Percentiles rank a stretch among this genome's conserved stretches.
phyloP scores from a whole-genome alignment of 2,888 invertebrate genomes.

The Pachymerium ferrugineum region DNA sequence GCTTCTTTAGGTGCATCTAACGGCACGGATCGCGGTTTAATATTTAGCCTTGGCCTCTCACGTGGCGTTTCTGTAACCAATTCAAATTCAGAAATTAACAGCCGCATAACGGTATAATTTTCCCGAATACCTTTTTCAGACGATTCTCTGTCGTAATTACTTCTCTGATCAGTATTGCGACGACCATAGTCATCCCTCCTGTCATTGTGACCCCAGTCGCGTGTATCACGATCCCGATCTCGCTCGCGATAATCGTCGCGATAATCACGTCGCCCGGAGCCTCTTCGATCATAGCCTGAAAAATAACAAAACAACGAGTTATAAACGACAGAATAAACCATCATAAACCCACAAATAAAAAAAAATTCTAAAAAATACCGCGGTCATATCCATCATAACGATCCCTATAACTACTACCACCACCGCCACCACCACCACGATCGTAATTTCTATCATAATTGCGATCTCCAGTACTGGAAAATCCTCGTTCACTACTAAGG shows the following conservation, averaged over 20 bases:
- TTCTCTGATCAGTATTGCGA: conserved; percentile 33
- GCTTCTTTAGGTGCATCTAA: conserved; percentile 50
- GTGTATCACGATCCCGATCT: conserved; percentile 28
- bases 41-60: conserved; percentile 69
- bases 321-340: no score
- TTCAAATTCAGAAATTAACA: not conserved
- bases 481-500: conserved; percentile 9
- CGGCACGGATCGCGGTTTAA: conserved; percentile 75
- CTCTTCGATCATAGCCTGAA: not conserved
- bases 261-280: conserved; percentile 29
- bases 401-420: conserved; percentile 33
- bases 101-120: not conserved
- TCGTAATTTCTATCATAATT: conserved; percentile 36
- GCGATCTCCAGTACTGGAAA: conserved; percentile 23
- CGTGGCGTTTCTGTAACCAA: conserved; percentile 48
- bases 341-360: no score
- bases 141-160: conserved; percentile 21
- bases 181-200: conserved; percentile 35
- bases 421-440: conserved; percentile 35
- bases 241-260: conserved; percentile 37
- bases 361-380: no score
- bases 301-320: no score
- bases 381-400: conserved; percentile 41
- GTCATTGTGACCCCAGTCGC: conserved; percentile 31
- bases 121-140: conserved; percentile 5